These are phyloP conservation scores for Gasterosteus aculeatus DNA, from an alignment of 2,113 vertebrate species.

Conservation along the genomic window DNA sequence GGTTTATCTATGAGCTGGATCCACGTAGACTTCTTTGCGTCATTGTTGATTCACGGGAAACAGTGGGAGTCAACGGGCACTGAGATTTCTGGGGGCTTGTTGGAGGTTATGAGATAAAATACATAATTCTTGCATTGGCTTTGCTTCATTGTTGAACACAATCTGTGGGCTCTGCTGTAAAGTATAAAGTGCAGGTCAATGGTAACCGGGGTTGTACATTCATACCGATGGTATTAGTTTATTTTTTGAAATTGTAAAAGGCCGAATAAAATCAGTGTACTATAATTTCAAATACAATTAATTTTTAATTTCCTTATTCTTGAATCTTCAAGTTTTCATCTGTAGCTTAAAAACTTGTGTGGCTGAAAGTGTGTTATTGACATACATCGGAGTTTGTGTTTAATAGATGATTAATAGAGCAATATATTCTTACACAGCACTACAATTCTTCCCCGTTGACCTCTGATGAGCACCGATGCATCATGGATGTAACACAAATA, in stretches of 20 bases:
- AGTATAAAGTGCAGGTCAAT: background rate
- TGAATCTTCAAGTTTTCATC: too few species aligned
- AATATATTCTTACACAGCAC: constrained; percentile 21
- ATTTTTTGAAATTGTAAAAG: background rate
- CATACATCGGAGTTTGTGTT: constrained; percentile 4
- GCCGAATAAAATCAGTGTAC: background rate
- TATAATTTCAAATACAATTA: background rate
- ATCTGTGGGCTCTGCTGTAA: constrained; percentile 39
- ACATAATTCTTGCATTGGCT: constrained; percentile 13
- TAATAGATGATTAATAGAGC: background rate
- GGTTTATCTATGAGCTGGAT: too few species aligned
- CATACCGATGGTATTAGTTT: background rate
- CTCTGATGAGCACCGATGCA: constrained; percentile 50
- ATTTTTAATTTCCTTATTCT: background rate
- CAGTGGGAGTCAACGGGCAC: too few species aligned
- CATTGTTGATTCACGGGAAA: too few species aligned
- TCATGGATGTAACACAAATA: constrained; percentile 11
- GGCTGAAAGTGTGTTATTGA: background rate
- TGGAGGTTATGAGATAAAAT: constrained; percentile 11
- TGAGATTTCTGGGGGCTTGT: too few species aligned
- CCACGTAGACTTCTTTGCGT: too few species aligned
- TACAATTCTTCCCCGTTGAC: constrained; percentile 32
- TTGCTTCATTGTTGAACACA: constrained; percentile 53
- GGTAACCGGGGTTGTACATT: background rate
- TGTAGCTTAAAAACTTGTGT: too few species aligned